Base-by-base conservation (phyloP, 2,888 invertebrate species). In the Cerastoderma edule region DNA sequence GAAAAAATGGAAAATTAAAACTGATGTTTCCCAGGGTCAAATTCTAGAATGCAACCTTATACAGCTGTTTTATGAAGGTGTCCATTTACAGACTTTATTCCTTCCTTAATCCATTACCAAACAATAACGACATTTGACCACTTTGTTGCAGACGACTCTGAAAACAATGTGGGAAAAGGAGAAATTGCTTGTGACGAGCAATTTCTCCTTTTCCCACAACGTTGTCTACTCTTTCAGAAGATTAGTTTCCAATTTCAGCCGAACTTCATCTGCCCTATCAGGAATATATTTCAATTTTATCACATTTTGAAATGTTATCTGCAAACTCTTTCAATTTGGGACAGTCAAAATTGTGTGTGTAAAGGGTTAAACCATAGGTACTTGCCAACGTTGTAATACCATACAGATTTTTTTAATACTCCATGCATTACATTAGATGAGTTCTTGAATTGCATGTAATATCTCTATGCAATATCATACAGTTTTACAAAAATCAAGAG, bases 101-200 rank as follows among this genome's bases (percentile, higher is more conserved):
- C n/a, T n/a, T n/a, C n/a, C n/a, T 50, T 50, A 50, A 50, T 6
- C 50, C 50, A 13, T 50, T 50, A 13, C 50, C 50, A 13, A 13
- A 50, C 22, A 50, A 13, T 13, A 6, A 50, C 13, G 50, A 13
- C 6, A n/a, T 50, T 22, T 50, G 50, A n/a, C n/a, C n/a, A n/a
- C n/a, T n/a, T n/a, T n/a, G 22, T 16, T n/a, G 50, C 50, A 10
- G 10, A 10, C 10, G 22, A n/a, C 24, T 27, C 6, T 24, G 54
- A 54, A 54, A 54, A 54, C 54, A 54, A 8, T 19, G 28, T 27
- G 54, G 28, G 6, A 54, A 54, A 54, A 27, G 54, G 28, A 54
- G 54, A 54, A 54, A 54, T 8, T 54, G 54, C 50, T 50, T 5
- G n/a, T 13, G 5, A 50, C n/a, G 6, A 54, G 28, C 54, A 54